These are phyloP conservation scores for Linnaemya vulpina DNA, from an alignment of 2,888 invertebrate genomes.

Conservation along the genomic window DNA sequence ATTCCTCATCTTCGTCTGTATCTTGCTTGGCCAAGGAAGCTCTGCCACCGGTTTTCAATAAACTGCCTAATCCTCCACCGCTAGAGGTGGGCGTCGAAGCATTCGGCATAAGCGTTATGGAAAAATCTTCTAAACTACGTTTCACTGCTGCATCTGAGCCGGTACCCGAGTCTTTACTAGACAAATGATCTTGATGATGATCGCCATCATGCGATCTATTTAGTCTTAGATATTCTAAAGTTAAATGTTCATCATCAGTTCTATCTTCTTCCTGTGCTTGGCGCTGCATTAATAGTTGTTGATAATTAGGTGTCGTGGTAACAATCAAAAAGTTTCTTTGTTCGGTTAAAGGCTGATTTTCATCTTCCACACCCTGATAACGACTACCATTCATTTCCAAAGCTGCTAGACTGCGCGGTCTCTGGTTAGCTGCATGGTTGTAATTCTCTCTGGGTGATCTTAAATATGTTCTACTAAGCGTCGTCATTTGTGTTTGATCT, in stretches of 20 bases:
- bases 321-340: conserved; percentile 77
- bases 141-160: conserved; percentile 81
- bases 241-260: conserved; percentile 71
- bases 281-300: conserved; percentile 76
- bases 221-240: conserved; percentile 76
- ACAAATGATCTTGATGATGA: conserved; percentile 78
- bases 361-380: conserved; percentile 55
- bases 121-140: conserved; percentile 79
- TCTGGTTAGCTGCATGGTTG: conserved; percentile 72
- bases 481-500: conserved; percentile 79
- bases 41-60: conserved; percentile 54
- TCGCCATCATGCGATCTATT: conserved; percentile 74
- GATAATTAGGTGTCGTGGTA: conserved; percentile 78
- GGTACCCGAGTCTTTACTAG: conserved; percentile 81
- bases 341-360: conserved; percentile 71
- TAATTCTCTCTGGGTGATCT: conserved; percentile 72
- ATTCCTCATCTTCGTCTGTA: conserved; percentile 70
- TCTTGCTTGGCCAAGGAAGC: conserved; percentile 65
- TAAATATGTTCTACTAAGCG: conserved; percentile 78
- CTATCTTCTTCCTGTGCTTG: conserved; percentile 52
- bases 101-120: conserved; percentile 64
- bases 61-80: conserved; percentile 11
- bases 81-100: conserved; percentile 59
- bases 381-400: conserved; percentile 70
- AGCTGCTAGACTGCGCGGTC: conserved; percentile 78